Percentiles rank a stretch among this genome's conserved stretches.
Evolutionary conservation across 2,888 invertebrate species (phyloP).

Genomic region (Drosophila sordidula): DNA sequence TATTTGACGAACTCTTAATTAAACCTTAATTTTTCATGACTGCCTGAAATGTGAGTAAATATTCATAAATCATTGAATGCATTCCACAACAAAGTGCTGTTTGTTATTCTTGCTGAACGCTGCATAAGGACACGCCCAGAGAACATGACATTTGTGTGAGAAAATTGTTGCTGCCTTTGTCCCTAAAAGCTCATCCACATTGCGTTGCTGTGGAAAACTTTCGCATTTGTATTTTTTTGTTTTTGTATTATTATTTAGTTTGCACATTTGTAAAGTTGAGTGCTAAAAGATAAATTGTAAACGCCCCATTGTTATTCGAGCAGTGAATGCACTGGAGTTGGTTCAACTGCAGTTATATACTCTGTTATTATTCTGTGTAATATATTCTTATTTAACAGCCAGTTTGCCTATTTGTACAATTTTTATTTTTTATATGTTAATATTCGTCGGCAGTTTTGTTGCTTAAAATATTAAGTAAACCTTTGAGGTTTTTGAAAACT

Average conservation of each 20-base stretch:
- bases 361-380: not conserved
- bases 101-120: constrained; percentile 18
- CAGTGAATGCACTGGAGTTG: constrained; percentile 43
- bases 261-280: constrained; percentile 49
- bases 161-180: constrained; percentile 28
- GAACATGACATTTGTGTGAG: constrained; percentile 20
- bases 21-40: constrained; percentile 78
- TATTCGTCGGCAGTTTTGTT: too few species aligned
- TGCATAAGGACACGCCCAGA: constrained; percentile 36
- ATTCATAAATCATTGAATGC: constrained; percentile 56
- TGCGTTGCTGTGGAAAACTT: constrained; percentile 39
- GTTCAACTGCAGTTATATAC: constrained; percentile 48
- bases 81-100: not conserved
- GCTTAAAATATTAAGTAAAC: not conserved
- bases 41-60: constrained; percentile 40
- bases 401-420: too few species aligned
- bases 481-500: too few species aligned
- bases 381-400: too few species aligned
- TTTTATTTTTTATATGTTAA: too few species aligned
- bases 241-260: constrained; percentile 35
- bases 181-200: constrained; percentile 50
- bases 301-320: constrained; percentile 42
- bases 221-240: constrained; percentile 13
- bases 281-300: constrained; percentile 49
- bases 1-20: constrained; percentile 72